Conservation (phyloP, 2,888 invertebrate genomes). For the Drosophila peninsularis region DNA sequence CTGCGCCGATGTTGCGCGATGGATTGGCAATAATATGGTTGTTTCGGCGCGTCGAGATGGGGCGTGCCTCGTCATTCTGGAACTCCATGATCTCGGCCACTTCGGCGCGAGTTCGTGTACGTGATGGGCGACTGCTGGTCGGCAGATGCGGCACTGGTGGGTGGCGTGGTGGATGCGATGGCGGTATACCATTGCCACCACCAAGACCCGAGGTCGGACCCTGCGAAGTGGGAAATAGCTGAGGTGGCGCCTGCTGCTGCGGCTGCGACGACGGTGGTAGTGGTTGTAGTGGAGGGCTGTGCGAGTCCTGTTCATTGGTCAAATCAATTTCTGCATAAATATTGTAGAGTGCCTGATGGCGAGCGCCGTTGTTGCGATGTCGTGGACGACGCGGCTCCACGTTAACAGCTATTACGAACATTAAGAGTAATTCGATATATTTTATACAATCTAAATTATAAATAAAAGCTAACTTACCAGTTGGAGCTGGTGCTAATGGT, state of each 20-base stretch:
- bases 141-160: constrained; percentile 52
- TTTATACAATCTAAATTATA: neutral
- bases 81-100: constrained; percentile 40
- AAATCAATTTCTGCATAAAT: constrained; percentile 70
- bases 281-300: constrained; percentile 3
- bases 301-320: constrained; percentile 60
- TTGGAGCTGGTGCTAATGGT: neutral
- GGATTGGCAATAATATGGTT: constrained; percentile 29
- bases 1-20: constrained; percentile 30
- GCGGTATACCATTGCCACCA: neutral
- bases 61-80: constrained; percentile 42
- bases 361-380: constrained; percentile 38
- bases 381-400: constrained; percentile 34
- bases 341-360: constrained; percentile 57
- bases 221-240: constrained; percentile 28
- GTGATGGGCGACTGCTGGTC: constrained; percentile 42
- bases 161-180: constrained; percentile 34
- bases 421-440: neutral
- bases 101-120: constrained; percentile 59
- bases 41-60: constrained; percentile 33
- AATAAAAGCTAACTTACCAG: neutral
- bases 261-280: neutral
- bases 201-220: constrained; percentile 3
- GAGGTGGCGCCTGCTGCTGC: constrained; percentile 10
- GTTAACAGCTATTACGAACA: neutral